Evolutionary conservation across 37 sponge, comb jelly and placozoan species (phyloP), one percentile per base, ranked within the genome.

Genomic region (Aphrocallistes beatrix): DNA sequence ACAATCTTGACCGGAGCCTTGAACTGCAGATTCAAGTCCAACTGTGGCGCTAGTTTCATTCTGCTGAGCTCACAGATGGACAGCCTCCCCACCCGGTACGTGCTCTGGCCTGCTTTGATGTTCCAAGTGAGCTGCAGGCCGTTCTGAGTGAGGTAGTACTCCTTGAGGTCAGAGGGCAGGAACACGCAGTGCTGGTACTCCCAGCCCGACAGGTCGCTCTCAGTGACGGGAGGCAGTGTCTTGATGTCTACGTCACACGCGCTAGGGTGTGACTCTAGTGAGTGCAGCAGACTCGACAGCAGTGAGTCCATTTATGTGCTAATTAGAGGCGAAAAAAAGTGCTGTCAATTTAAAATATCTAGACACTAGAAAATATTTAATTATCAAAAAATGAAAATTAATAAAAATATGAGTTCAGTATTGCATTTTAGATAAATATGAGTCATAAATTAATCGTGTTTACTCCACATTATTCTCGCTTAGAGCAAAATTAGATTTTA

Each of bases 21-120:
- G n/a, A 28, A 60, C 25, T 32, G 8, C 21, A 60, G n/a, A 60
- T 32, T 21, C n/a, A 6, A 30, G 10, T 60, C n/a, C n/a, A 28
- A 32, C 8, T 32, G 10, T 32, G 25, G 17, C 8, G 10, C n/a
- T 60, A 60, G 6, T 60, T 60, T 30, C 8, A 3, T 60, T 13
- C n/a, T 28, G 3, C n/a, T 60, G 6, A 60, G 21, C 75, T 60
- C 75, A 28, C 21, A 19, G 25, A 60, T 60, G 10, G 75, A 21
- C 75, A 60, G 28, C n/a, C 75, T 60, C n/a, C 75, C 75, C n/a
- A 60, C 75, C 75, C 75, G 8, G n/a, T 60, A 60, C n/a, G n/a
- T 60, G 21, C n/a, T 60, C 3, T 19, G 8, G n/a, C 75, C 75
- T 3, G 34, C 75, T 30, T 60, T 60, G 25, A 60, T 60, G 10